Percentiles rank a stretch among this genome's conserved stretches.
These are phyloP conservation scores for Passerina amoena DNA, from an alignment of 2,113 vertebrate genomes.

Conservation along the genomic window DNA sequence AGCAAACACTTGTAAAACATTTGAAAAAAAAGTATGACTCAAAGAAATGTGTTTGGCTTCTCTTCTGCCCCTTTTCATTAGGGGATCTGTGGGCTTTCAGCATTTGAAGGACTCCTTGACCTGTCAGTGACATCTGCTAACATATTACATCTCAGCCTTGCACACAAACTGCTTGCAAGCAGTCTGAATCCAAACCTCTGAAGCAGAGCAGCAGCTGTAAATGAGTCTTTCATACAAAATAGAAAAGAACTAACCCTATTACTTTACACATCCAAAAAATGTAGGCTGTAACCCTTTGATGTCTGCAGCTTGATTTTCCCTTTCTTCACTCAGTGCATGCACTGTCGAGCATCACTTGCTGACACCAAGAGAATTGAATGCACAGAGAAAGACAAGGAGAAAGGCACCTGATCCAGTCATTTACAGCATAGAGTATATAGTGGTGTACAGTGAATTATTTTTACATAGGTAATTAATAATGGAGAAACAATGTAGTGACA, in stretches of 20 bases:
- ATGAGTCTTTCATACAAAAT: neutral
- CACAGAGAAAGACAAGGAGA: neutral
- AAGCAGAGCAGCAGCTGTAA: constrained; percentile 7
- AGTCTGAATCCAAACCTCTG: constrained; percentile 6
- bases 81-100: neutral
- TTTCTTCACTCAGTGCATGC: neutral
- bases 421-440: neutral
- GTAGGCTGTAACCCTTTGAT: constrained; percentile 2
- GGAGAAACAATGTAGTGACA: constrained; percentile 65
- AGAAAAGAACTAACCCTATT: constrained; percentile 5
- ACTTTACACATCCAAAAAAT: neutral
- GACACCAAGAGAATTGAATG: constrained; percentile 1
- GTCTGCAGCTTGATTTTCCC: neutral
- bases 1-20: neutral
- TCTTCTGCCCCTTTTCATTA: constrained; percentile 10
- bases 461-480: constrained; percentile 73
- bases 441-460: constrained; percentile 54
- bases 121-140: neutral
- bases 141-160: neutral
- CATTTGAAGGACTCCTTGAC: constrained; percentile 41
- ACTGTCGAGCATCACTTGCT: neutral
- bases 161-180: neutral
- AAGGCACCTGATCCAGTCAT: neutral
- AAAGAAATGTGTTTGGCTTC: neutral
- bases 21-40: neutral